phyloP scores from a whole-genome alignment of 2,888 invertebrate species.

The Heliconius ethilla region DNA sequence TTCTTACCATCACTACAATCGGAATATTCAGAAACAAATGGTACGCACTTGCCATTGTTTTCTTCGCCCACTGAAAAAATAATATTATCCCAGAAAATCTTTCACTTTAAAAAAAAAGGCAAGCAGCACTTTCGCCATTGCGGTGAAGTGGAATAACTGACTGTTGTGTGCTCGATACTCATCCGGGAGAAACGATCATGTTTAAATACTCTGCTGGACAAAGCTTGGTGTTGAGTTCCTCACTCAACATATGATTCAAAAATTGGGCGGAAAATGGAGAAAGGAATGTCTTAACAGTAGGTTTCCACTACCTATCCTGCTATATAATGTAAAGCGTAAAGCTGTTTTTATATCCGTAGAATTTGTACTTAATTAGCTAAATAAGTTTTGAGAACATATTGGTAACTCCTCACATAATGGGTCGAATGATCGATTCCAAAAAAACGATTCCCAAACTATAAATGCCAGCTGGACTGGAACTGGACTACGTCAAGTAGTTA shows the following conservation, averaged over 20 bases:
- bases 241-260: not conserved
- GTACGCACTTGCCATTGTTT: conserved; percentile 56
- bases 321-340: too few relatives aligned
- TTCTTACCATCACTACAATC: conserved; percentile 68
- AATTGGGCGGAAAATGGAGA: not conserved
- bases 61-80: conserved; percentile 61
- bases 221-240: not conserved
- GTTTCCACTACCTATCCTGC: too few relatives aligned
- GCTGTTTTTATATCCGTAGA: too few relatives aligned
- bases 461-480: too few relatives aligned
- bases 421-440: too few relatives aligned
- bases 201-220: not conserved
- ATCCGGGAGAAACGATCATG: not conserved
- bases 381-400: too few relatives aligned
- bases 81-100: not conserved
- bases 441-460: too few relatives aligned
- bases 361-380: too few relatives aligned
- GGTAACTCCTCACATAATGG: too few relatives aligned
- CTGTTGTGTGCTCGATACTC: not conserved
- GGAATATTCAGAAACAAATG: conserved; percentile 66
- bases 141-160: too few relatives aligned
- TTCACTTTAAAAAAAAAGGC: not conserved
- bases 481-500: too few relatives aligned
- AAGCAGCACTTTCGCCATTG: not conserved
- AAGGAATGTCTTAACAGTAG: too few relatives aligned